Conservation (phyloP, 2,888 invertebrate species). For the Notodonta dromedarius region DNA sequence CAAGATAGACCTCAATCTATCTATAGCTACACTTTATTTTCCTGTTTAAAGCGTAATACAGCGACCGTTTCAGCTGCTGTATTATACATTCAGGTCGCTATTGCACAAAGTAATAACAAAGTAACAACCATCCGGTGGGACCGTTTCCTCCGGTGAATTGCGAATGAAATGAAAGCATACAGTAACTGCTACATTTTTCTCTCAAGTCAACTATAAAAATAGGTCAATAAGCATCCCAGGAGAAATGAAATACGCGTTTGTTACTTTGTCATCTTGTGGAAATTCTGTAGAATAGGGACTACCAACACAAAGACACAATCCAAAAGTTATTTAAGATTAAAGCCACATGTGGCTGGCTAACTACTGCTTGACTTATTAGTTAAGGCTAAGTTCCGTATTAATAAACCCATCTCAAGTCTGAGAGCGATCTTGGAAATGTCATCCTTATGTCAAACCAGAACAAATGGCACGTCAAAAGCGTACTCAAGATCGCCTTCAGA, state of each 20-base stretch:
- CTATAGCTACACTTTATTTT: background rate
- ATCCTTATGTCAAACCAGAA: too few species aligned
- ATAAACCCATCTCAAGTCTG: too few species aligned
- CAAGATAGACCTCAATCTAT: too few species aligned
- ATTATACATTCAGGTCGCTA: background rate
- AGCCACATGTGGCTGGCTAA: too few species aligned
- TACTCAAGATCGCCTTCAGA: too few species aligned
- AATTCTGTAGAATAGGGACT: background rate
- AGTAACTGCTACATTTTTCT: slow-evolving; percentile 1
- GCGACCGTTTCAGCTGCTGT: slow-evolving; percentile 2
- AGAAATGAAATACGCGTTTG: background rate
- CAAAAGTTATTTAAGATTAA: too few species aligned
- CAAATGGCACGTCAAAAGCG: too few species aligned
- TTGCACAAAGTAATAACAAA: slow-evolving; percentile 3
- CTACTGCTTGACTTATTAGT: too few species aligned
- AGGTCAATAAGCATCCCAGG: slow-evolving; percentile 1
- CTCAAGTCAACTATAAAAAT: slow-evolving; percentile 1
- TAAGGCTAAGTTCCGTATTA: too few species aligned
- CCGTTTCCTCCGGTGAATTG: background rate
- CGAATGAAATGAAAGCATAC: background rate
- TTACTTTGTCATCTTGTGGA: background rate
- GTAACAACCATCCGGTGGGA: background rate
- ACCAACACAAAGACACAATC: too few species aligned
- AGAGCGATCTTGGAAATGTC: too few species aligned
- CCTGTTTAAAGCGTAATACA: background rate